Evolutionary conservation across 2,797 vertebrate genomes (phyloP), one percentile per base, ranked within the genome.

Genomic region (Lindbergichthys nudifrons): DNA sequence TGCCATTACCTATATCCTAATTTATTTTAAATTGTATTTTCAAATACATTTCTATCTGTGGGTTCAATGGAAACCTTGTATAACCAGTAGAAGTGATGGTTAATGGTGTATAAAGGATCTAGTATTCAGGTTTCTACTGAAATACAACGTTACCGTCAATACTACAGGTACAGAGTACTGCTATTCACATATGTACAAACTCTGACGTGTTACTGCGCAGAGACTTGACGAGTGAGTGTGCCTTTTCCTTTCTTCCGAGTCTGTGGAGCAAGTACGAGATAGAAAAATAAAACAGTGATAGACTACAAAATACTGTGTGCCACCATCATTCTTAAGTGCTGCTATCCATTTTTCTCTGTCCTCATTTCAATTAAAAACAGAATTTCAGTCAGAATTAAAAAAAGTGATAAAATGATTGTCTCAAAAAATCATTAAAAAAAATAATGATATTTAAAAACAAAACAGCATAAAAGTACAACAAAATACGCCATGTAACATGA

Each of bases 101-200:
- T 77, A 87, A 86, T 64, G 81, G 65, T 80, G 83, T 63, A 48
- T 54, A 79, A 36, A 77, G 73, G 81, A 78, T 86, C 80, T 89
- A 90, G 73, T 89, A 77, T 77, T 90, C 81, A 80, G 78, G 80
- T 76, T 89, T 87, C 91, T 90, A 92, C 82, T 80, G 86, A 85
- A 67, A 89, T 75, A 90, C 87, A 83, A 87, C 82, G 82, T 87
- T 82, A 91, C 88, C 32, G 48, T 78, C 82, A 83, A 86, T 83
- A 89, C 88, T 81, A 92, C 84, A 73, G 79, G 82, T 80, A 88
- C 81, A 60, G 80, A 80, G 88, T 81, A 88, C 87, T 84, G 80
- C 76, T 93, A 93, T 93, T 88, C 82, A 94, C 93, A 93, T 88
- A 92, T 93, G 75, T 93, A 93, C 92, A 94, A 81, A 81, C 66